phyloP scores from a whole-genome alignment of 2,888 invertebrate species.

The Xiphydria camelus region DNA sequence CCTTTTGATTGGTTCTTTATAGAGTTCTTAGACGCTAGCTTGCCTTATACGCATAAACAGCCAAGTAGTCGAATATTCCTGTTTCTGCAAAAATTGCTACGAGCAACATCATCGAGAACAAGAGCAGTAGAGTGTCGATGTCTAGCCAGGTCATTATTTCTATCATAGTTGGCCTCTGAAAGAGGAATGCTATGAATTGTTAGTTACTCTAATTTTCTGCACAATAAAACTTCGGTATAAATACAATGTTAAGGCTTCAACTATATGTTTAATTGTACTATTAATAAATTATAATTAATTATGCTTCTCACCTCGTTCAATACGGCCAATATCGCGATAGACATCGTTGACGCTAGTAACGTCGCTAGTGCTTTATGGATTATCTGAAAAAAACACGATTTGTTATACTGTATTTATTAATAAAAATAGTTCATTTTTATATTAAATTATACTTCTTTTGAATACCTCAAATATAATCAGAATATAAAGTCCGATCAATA shows the following conservation, averaged over 20 bases:
- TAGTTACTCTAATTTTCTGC: not conserved
- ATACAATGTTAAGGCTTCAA: too few relatives aligned
- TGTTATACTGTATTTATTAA: too few relatives aligned
- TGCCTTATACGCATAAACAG: conserved; percentile 79
- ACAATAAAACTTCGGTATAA: too few relatives aligned
- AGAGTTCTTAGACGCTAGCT: too few relatives aligned
- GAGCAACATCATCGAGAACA: conserved; percentile 92
- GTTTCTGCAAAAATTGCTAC: conserved; percentile 88
- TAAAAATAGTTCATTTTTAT: not conserved
- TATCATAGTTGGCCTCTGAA: conserved; percentile 71
- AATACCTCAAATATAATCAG: conserved; percentile 84
- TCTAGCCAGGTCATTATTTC: conserved; percentile 88
- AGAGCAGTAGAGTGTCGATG: conserved; percentile 76
- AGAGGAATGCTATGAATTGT: not conserved
- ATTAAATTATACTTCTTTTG: conserved; percentile 16
- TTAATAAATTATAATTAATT: too few relatives aligned
- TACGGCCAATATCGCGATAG: conserved; percentile 76
- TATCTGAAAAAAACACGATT: conserved; percentile 63
- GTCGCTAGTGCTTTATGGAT: conserved; percentile 85
- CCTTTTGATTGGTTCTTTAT: too few relatives aligned
- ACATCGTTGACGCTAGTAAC: conserved; percentile 76
- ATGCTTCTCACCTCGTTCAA: conserved; percentile 73
- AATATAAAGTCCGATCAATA: conserved; percentile 74
- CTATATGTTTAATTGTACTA: not conserved
- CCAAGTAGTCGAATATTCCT: conserved; percentile 85